phyloP scores from a whole-genome alignment of 2,888 invertebrate genomes.

The Thalpophila matura region DNA sequence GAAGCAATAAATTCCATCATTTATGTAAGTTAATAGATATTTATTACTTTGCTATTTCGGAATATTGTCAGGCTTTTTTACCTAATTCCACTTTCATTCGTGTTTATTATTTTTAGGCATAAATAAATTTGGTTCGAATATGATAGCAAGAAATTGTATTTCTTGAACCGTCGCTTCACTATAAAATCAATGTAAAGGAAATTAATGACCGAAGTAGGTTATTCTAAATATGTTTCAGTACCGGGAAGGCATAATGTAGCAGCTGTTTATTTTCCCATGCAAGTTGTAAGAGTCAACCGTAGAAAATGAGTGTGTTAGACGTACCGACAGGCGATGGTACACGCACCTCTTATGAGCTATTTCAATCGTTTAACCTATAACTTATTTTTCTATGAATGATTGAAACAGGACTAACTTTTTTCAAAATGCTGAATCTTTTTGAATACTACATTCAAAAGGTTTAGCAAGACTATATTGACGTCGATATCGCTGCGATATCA shows the following conservation, averaged over 20 bases:
- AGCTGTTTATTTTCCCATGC: conserved; percentile 57
- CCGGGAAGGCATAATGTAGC: conserved; percentile 36
- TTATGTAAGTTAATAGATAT: conserved; percentile 70
- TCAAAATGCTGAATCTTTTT: conserved; percentile 20
- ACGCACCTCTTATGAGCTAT: conserved; percentile 6
- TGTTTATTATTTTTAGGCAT: conserved; percentile 5
- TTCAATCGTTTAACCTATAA: background rate
- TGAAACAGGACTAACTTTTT: conserved; percentile 5
- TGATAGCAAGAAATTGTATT: conserved; percentile 13
- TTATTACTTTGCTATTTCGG: conserved; percentile 67
- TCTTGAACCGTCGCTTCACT: conserved; percentile 9
- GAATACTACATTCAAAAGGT: conserved; percentile 12
- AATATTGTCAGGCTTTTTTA: conserved; percentile 61
- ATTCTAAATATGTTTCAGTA: conserved; percentile 49
- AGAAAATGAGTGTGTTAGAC: conserved; percentile 31
- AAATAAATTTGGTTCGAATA: conserved; percentile 17
- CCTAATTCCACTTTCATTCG: conserved; percentile 43
- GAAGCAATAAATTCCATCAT: conserved; percentile 69
- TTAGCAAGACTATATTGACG: conserved; percentile 20
- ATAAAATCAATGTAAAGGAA: conserved; percentile 32
- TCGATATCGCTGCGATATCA: conserved; percentile 20
- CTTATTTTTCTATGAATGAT: background rate
- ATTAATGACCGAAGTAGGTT: conserved; percentile 44
- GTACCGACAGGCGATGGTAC: conserved; percentile 24
- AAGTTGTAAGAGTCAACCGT: conserved; percentile 46